Evolutionary conservation across 2,888 invertebrate genomes (phyloP), one percentile per base, ranked within the genome.

Genomic region (Drosophila cognata): DNA sequence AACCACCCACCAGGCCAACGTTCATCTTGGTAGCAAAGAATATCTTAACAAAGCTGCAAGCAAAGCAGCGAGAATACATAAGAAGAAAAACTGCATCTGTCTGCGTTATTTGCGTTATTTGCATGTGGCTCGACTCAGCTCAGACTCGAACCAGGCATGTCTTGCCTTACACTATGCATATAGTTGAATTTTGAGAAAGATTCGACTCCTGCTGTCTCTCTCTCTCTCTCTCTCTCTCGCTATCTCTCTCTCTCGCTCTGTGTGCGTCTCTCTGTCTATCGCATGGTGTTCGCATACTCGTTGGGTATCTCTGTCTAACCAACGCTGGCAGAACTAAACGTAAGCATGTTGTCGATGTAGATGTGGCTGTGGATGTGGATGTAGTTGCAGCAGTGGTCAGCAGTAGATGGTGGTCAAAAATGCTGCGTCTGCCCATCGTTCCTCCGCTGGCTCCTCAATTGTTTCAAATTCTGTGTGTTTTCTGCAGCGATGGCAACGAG

Each of bases 341-440:
- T 69, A 77, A 77, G 74, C 71, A 77, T 69, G 77, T 61, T 64
- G 78, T 75, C 71, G 77, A 66, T 64, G 78, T 75, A 43, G 79
- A 79, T 73, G 70, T 79, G 57, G 41, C n/a, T 38, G 55, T 36
- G 43, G 79, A 79, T 77, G 77, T 70, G 46, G 79, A 81, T 82
- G 81, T 72, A 82, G 69, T 76, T 77, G 71, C 84, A 68, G 83
- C 79, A 82, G 84, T 88, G 87, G 90, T 87, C 87, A 88, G 87
- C 90, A 88, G 87, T 84, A 79, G 89, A 84, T 88, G 90, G 89
- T 87, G 90, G 89, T 84, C 89, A 87, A 90, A 90, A 87, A 81
- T 88, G 74, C 90, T 90, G 87, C 84, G 84, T 88, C 84, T 88
- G 88, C 89, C 70, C 70, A 71, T 69, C 64, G 72, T 72, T 77